Base-by-base conservation (phyloP, 1,140 invertebrate species). In the Eueides isabella region DNA sequence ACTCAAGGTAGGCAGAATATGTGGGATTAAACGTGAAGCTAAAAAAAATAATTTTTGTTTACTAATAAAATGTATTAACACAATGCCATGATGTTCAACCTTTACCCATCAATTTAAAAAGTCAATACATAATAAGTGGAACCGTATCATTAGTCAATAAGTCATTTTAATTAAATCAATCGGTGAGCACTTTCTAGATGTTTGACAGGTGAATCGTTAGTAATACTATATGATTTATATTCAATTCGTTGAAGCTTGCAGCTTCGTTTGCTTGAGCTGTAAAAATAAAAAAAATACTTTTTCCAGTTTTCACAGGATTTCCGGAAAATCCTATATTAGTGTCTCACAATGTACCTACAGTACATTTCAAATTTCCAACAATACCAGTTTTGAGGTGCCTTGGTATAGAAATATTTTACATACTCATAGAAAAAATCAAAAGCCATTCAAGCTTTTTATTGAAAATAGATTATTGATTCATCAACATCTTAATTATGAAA, bases 161-260 rank as follows among this genome's bases (percentile, higher is more conserved):
- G 78, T 91, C 83, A 86, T 88, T 89, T 86, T 88, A 92, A 92
- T 91, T 92, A 87, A 92, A 90, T 87, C 85, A 90, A 90, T 90
- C 81, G 29, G 76, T 66, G 80, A 85, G 82, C 82, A 82, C 83
- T 90, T 88, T 87, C 85, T 88, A 80, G 79, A 88, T 80, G 80
- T 83, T 85, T 87, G 90, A 91, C 90, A 90, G 90, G 77, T 72
- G 74, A 69, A 80, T 87, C 87, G 87, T 90, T 92, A 90, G 82
- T 79, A 76, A 81, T 80, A 75, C 71, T 80, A 74, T 66, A 67
- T 66, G 73, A 75, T 64, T 28, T 64, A 71, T 64, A 72, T 31
- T 31, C 2, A 44, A 44, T 19, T 6, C 2, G 2, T 6, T 44
- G 5, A 6, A 44, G 41, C n/a, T n/a, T 6, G 41, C 41, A 6